Percentiles rank a stretch among this genome's conserved stretches.
These are phyloP conservation scores for Amphiprion clarkii DNA, from an alignment of 2,797 vertebrate species.

Conservation along the genomic window DNA sequence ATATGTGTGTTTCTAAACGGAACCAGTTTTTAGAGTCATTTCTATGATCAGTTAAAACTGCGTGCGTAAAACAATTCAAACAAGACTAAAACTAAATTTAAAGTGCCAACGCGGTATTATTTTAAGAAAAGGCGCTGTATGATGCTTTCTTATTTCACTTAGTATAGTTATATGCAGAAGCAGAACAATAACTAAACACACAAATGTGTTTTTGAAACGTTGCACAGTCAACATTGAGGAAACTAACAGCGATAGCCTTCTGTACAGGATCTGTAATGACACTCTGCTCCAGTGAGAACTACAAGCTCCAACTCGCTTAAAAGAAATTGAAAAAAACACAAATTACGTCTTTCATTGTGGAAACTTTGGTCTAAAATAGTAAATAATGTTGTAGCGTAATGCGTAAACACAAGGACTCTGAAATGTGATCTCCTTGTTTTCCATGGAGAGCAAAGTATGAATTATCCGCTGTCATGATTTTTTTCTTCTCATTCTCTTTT, in stretches of 20 bases:
- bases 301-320: neutral
- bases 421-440: slow-evolving; percentile 23
- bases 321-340: neutral
- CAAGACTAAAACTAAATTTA: neutral
- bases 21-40: too few species aligned
- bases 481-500: neutral
- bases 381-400: slow-evolving; percentile 14
- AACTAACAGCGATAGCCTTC: too few species aligned
- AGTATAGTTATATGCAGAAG: too few species aligned
- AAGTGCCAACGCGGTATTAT: neutral
- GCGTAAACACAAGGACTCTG: neutral
- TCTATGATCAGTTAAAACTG: neutral
- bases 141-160: neutral
- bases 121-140: neutral
- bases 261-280: too few species aligned
- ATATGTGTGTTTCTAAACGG: too few species aligned
- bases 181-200: too few species aligned
- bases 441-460: slow-evolving; percentile 17
- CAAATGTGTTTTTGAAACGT: too few species aligned
- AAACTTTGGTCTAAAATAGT: slow-evolving; percentile 10
- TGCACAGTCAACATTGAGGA: too few species aligned
- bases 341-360: slow-evolving; percentile 4
- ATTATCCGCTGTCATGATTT: slow-evolving; percentile 19
- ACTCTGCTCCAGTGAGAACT: too few species aligned
- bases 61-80: neutral